Conservation (phyloP, 2,113 vertebrate species). For the Labeo rohita region DNA sequence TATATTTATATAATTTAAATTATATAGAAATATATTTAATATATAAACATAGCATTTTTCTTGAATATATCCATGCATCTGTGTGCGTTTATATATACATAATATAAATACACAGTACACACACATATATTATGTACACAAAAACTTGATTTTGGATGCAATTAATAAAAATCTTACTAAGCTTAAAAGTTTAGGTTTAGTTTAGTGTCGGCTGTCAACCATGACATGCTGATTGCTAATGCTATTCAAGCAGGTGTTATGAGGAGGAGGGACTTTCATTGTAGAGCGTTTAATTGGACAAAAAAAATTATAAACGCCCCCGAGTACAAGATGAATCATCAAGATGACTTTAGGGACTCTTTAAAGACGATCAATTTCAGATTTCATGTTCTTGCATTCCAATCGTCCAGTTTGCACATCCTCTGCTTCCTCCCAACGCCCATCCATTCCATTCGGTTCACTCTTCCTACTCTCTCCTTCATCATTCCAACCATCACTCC, state of each 20-base stretch:
- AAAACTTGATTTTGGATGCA: too few species aligned
- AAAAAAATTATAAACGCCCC: neutral
- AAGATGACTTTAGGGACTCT: neutral
- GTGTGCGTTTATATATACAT: too few species aligned
- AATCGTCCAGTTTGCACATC: neutral
- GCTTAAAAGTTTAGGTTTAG: neutral
- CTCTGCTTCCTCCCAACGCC: neutral
- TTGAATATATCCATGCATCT: too few species aligned
- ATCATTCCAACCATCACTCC: constrained; percentile 59
- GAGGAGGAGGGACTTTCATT: neutral
- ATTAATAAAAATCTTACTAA: neutral
- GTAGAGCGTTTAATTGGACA: neutral
- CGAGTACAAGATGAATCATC: neutral
- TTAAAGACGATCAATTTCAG: neutral
- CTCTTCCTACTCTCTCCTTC: constrained; percentile 40
- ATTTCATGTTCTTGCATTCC: neutral
- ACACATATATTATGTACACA: too few species aligned
- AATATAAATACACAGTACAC: too few species aligned
- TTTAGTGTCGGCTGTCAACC: neutral
- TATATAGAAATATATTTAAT: too few species aligned
- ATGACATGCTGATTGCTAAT: neutral
- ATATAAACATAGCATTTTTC: too few species aligned
- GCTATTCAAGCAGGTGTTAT: neutral
- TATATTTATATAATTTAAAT: too few species aligned
- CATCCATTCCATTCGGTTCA: neutral